These are phyloP conservation scores for Chaetura pelagica DNA, from an alignment of 2,113 vertebrate genomes.

Conservation along the genomic window DNA sequence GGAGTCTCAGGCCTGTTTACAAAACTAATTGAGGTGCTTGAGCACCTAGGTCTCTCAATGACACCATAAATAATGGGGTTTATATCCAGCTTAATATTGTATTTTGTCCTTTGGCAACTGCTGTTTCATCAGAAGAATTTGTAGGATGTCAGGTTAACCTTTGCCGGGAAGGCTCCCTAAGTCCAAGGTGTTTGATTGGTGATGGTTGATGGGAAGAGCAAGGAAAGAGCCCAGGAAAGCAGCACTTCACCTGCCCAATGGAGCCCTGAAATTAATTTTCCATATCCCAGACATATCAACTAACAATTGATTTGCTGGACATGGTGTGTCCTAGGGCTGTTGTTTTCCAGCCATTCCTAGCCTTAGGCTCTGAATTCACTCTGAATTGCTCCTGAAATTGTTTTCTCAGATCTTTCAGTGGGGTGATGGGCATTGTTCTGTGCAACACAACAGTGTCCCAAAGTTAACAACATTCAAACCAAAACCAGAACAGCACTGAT, in stretches of 20 bases:
- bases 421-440: not conserved
- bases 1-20: not conserved
- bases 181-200: not conserved
- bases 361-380: not conserved
- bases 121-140: not conserved
- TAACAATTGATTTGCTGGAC: not conserved
- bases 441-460: accelerated
- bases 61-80: not conserved
- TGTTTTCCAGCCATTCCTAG: not conserved
- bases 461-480: constrained; percentile 2
- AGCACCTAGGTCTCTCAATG: not conserved
- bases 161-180: not conserved
- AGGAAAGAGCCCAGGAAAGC: not conserved
- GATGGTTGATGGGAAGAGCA: not conserved
- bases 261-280: not conserved
- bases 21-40: not conserved
- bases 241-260: not conserved
- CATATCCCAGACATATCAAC: not conserved
- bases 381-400: not conserved
- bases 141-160: not conserved
- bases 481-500: constrained; percentile 27
- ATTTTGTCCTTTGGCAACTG: not conserved
- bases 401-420: not conserved
- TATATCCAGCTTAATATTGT: not conserved
- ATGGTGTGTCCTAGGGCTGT: not conserved